Conservation (phyloP, 2,113 vertebrate genomes). For the Ellobius talpinus region DNA sequence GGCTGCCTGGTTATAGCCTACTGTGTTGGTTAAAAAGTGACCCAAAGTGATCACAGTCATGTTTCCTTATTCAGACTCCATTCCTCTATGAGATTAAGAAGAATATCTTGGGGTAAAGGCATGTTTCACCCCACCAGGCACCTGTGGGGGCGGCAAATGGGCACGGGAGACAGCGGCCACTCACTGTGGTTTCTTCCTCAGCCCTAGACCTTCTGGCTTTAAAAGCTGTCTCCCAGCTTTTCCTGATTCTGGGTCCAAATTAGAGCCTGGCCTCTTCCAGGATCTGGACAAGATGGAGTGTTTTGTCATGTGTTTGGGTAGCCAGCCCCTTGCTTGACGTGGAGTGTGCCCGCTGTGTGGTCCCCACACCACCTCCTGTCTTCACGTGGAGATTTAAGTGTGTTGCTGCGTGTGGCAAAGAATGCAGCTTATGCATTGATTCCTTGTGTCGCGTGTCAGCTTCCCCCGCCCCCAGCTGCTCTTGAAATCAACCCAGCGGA, state of each 20-base stretch:
- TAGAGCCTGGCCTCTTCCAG: background rate
- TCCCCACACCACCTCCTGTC: background rate
- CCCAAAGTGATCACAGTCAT: background rate
- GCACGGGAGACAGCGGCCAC: background rate
- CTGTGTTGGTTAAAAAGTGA: background rate
- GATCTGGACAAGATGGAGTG: background rate
- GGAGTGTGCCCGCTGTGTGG: background rate
- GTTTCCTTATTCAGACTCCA: background rate
- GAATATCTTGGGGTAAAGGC: background rate
- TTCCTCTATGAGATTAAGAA: background rate
- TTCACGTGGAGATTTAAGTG: background rate
- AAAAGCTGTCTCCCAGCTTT: background rate
- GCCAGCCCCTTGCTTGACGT: fast-evolving
- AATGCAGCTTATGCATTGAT: background rate
- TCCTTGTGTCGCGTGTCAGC: background rate
- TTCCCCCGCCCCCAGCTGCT: background rate
- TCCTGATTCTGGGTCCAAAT: background rate
- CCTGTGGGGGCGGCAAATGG: background rate
- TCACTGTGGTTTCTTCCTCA: background rate
- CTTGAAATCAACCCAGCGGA: conserved; percentile 48
- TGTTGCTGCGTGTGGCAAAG: background rate
- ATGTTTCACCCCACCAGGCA: background rate
- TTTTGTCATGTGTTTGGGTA: background rate
- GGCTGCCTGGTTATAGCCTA: background rate
- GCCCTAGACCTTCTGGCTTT: too few relatives aligned